Conservation (phyloP, 2,797 vertebrate species). For the Pitangus sulphuratus region DNA sequence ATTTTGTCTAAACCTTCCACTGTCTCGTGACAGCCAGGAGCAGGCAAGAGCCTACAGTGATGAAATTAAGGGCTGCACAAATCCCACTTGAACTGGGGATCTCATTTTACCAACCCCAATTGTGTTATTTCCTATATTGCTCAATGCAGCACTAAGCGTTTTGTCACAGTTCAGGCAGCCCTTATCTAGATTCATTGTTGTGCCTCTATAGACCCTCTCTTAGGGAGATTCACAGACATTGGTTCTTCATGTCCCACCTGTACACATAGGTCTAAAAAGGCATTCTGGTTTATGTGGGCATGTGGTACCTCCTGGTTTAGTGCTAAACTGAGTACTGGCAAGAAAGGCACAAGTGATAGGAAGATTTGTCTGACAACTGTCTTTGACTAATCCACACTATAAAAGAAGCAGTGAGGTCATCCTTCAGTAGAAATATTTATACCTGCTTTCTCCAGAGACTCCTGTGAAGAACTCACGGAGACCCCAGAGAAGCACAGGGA, state of each 20-base stretch:
- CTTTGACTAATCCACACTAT: not conserved
- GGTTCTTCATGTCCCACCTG: not conserved
- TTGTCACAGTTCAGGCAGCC: not conserved
- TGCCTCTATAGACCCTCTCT: not conserved
- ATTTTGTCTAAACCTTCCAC: too few species aligned
- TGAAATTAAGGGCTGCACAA: not conserved
- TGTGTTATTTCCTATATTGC: not conserved
- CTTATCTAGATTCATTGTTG: not conserved
- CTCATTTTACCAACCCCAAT: fast-evolving
- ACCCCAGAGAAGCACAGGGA: not conserved
- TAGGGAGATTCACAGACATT: not conserved
- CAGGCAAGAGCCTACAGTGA: not conserved
- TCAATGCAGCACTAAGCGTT: fast-evolving
- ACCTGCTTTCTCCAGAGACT: not conserved
- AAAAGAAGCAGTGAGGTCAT: not conserved
- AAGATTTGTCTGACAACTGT: not conserved
- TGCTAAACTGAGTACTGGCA: not conserved
- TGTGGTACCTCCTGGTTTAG: not conserved
- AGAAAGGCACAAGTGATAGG: not conserved
- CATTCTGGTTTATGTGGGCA: not conserved
- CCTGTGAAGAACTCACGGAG: not conserved
- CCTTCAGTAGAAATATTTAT: not conserved
- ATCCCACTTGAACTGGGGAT: too few species aligned
- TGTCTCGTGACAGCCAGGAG: not conserved
- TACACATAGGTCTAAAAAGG: not conserved